Evolutionary conservation across 2,113 vertebrate genomes (phyloP).

Genomic region (Amphilophus citrinellus): DNA sequence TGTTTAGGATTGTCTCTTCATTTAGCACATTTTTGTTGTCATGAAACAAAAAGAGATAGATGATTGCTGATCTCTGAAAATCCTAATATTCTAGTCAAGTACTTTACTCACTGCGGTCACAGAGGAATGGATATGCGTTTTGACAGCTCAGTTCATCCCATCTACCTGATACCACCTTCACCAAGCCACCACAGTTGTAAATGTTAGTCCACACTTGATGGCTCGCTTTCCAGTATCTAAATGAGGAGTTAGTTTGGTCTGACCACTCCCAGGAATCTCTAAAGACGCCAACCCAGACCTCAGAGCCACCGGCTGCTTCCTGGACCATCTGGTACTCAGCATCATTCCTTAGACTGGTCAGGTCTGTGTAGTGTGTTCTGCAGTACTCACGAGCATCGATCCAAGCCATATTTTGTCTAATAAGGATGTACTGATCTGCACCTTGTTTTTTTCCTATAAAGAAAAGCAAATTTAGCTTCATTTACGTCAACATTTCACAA

Average conservation of each 20-base stretch:
- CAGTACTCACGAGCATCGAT: constrained; percentile 23
- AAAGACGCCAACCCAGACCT: constrained; percentile 16
- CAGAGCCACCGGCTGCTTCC: background rate
- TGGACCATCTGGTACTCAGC: background rate
- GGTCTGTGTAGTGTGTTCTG: constrained; percentile 6
- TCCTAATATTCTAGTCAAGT: too few species aligned
- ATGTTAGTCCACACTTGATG: rapidly evolving
- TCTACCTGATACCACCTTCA: background rate
- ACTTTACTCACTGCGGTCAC: background rate
- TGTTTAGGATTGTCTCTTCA: too few species aligned
- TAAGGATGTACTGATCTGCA: too few species aligned
- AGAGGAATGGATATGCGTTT: background rate
- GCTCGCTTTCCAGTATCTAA: background rate
- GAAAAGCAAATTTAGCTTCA: too few species aligned
- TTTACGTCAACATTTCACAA: too few species aligned
- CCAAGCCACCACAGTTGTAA: background rate
- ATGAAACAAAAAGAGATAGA: background rate
- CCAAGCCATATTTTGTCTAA: too few species aligned
- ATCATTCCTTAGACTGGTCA: constrained; percentile 31
- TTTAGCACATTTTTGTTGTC: too few species aligned
- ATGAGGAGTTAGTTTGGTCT: background rate
- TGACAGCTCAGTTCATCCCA: background rate
- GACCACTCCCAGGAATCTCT: constrained; percentile 34
- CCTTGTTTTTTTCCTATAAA: too few species aligned
- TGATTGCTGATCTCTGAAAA: background rate